These are phyloP conservation scores for Tor tambroides DNA, from an alignment of 2,113 vertebrate species.

Conservation along the genomic window DNA sequence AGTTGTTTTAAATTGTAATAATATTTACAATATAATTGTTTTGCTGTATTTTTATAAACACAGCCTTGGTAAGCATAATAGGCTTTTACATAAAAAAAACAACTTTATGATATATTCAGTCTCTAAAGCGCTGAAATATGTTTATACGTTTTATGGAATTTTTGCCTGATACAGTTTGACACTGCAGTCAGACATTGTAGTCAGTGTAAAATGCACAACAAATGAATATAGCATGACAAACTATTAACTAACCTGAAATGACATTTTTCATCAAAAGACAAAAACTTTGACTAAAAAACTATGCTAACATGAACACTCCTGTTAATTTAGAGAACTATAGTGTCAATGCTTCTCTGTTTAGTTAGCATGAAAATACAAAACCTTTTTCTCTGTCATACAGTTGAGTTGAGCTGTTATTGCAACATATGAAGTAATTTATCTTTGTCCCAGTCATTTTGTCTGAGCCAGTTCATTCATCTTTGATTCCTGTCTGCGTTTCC, in stretches of 20 bases:
- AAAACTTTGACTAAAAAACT: neutral
- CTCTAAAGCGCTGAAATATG: too few species aligned
- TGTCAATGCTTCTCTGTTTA: neutral
- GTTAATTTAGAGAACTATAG: neutral
- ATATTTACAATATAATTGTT: too few species aligned
- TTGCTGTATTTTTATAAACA: too few species aligned
- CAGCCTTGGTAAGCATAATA: too few species aligned
- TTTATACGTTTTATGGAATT: too few species aligned
- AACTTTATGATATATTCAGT: too few species aligned
- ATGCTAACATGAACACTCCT: neutral
- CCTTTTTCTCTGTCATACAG: neutral
- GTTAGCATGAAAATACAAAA: slow-evolving; percentile 15
- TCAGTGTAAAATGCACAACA: too few species aligned
- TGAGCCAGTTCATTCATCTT: slow-evolving; percentile 41
- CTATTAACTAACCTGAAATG: neutral
- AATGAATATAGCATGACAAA: neutral
- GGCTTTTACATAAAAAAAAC: too few species aligned
- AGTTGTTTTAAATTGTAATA: too few species aligned
- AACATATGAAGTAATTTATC: slow-evolving; percentile 35
- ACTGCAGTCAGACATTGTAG: too few species aligned
- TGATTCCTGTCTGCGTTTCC: slow-evolving; percentile 31
- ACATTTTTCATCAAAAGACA: too few species aligned
- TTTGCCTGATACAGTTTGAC: too few species aligned
- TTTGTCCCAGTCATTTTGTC: slow-evolving; percentile 39
- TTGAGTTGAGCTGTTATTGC: slow-evolving; percentile 40